phyloP scores from a whole-genome alignment of 1,140 invertebrate genomes.

The Bombus confusus region DNA sequence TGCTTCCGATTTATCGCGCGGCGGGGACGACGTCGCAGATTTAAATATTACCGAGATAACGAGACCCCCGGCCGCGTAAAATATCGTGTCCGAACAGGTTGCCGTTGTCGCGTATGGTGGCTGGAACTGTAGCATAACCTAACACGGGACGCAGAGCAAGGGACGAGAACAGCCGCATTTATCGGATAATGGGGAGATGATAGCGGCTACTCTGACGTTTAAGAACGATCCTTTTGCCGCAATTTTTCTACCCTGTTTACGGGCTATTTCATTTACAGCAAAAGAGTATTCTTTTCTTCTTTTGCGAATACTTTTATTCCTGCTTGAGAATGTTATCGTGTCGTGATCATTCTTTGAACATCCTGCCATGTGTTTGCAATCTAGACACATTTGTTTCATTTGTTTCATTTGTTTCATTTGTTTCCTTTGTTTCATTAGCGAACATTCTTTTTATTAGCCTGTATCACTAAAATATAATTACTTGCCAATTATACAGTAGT shows the following conservation, averaged over 20 bases:
- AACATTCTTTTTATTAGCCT: no score
- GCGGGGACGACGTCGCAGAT: background rate
- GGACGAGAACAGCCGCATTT: constrained; percentile 2
- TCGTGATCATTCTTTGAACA: no score
- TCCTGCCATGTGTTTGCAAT: no score
- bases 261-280: background rate
- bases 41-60: constrained; percentile 29
- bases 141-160: background rate
- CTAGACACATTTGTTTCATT: no score
- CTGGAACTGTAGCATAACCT: background rate
- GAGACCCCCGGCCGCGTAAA: background rate
- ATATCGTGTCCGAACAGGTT: constrained; percentile 17
- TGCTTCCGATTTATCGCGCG: constrained; percentile 32
- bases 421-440: no score
- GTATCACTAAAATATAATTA: no score
- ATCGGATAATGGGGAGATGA: background rate
- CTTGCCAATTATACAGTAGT: no score
- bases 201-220: background rate
- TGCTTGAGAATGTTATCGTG: no score
- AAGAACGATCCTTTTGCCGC: background rate
- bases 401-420: no score
- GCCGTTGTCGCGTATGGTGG: background rate
- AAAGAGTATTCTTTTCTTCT: background rate
- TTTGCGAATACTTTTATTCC: no score
- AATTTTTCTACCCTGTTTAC: background rate